Evolutionary conservation across 2,113 vertebrate genomes (phyloP), one percentile per base, ranked within the genome.

Genomic region (Alces alces): DNA sequence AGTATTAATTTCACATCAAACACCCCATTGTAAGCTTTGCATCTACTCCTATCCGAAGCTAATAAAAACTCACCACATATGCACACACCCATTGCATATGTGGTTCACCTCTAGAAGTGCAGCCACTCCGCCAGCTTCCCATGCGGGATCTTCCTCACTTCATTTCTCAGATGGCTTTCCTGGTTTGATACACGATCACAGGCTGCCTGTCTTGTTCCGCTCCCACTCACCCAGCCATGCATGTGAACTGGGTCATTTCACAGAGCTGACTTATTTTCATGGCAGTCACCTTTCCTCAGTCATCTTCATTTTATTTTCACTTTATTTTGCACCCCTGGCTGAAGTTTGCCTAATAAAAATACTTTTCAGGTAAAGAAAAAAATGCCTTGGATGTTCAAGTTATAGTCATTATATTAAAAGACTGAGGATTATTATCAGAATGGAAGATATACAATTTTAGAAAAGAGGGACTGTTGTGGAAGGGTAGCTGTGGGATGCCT

Each of bases 1-100:
- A 14, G 21, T 43, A 43, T 76, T 76, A 76, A 76, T 76, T 76
- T 89, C 43, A 92, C 60, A 83, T 93, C 36, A 90, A 94, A 52
- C 2, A 84, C 11, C 2, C 1, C 13, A 33, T 60, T 58, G 57
- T 39, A 86, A 60, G 60, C 15, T 21, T 9, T 25, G 10, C 25
- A 23, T 13, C 9, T 86, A 64, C 61, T 28, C 13, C 2, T 80
- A n/a, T 30, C 80, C 54, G 36, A 39, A 12, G 11, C 33, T 23
- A 89, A 28, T 86, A 28, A 4, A 86, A 78, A 83, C 25, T 91
- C 12, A n/a, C n/a, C 7, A 61, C 10, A 91, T 43, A 39, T 14
- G 54, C 80, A 27, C 15, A 47, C 36, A 52, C 79, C 11, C 2
- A 10, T 6, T 36, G 64, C 25, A 54, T 8, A 64, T 16, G 14